Evolutionary conservation across 2,888 invertebrate genomes (phyloP), one percentile per base, ranked within the genome.

Genomic region (Pterostichus niger): DNA sequence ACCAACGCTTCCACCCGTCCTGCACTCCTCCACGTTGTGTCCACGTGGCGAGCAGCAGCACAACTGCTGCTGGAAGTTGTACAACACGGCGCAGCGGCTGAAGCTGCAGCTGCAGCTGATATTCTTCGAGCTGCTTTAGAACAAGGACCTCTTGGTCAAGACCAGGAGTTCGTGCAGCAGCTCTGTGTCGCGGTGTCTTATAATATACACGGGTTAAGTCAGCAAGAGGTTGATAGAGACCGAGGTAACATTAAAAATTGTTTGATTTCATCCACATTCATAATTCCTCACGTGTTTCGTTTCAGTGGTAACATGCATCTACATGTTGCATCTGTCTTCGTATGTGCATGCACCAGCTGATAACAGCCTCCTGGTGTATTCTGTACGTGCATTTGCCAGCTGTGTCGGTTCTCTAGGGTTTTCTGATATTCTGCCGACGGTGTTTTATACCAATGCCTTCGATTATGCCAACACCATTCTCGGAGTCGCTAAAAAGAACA

Each of bases 391-490:
- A 6, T 78, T 80, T 7, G 52, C 80, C 2, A 49, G 49, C 13
- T 78, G 13, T 44, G 9, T 80, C 4, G 80, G 80, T 0, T n/a
- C n/a, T 6, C 10, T 80, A 6, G 80, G 80, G 13, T 9, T 78
- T 33, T 17, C 7, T 7, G 52, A 80, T 9, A 6, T 33, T 10
- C 31, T 68, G 6, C 80, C 80, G 6, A 40, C 49, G n/a, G 15
- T 49, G 2, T 80, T 80, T 52, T 80, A 80, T 68, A 44, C 56
- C 0, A 80, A 52, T 10, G 68, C 68, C 11, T 80, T 80, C 46
- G 52, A 80, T 49, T 68, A 80, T 33, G 61, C 35, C 5, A 49
- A 52, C n/a, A 49, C 17, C 7, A 61, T 78, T 11, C 17, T 78
- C 15, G 10, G 6, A 40, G 17, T 46, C 6, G 78, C 78, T 6